Base-by-base conservation (phyloP, 2,113 vertebrate genomes). In the Brienomyrus longianalis region DNA sequence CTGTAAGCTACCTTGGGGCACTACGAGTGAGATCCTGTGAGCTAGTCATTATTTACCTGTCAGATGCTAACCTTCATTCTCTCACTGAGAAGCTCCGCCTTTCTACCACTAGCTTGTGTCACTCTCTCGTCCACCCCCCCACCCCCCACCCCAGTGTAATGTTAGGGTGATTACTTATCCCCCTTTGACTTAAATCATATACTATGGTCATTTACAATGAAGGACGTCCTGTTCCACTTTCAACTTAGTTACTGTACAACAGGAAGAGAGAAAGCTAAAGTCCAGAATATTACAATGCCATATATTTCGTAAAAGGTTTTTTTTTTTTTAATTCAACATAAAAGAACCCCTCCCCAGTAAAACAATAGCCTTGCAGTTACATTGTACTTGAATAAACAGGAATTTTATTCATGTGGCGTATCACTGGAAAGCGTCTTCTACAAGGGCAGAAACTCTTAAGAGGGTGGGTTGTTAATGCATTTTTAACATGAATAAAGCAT, bases 141-240 rank as follows among this genome's bases (percentile, higher is more conserved):
- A 7, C 1, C 1, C 39, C 39, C 39, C 31, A 31, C 47, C 47
- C 47, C 47, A 11, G 50, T 51, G 21, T 9, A 59, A 27, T 4
- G 62, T 31, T 66, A 13, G 62, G 62, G 13, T 70, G 62, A 10
- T 39, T 39, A 39, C 39, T 39, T 39, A 2, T 39, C 39, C 39
- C 39, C 39, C 39, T 39, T 39, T 39, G 39, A 39, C 1, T 39
- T 39, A 39, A 39, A 39, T 2, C 39, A 39, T 39, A 39, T 2
- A 1, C 39, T 39, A 39, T 39, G 1, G 39, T 39, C 39, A 1
- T 1, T 70, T 31, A 13, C 21, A 83, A 43, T 83, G 43, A 83
- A 83, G 19, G 43, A 83, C 90, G 92, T 89, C 91, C 89, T 86
- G 91, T 90, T 92, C 92, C 90, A 91, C 93, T 94, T 90, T 92